Conservation (phyloP, 2,113 vertebrate genomes). For the Suricata suricatta region DNA sequence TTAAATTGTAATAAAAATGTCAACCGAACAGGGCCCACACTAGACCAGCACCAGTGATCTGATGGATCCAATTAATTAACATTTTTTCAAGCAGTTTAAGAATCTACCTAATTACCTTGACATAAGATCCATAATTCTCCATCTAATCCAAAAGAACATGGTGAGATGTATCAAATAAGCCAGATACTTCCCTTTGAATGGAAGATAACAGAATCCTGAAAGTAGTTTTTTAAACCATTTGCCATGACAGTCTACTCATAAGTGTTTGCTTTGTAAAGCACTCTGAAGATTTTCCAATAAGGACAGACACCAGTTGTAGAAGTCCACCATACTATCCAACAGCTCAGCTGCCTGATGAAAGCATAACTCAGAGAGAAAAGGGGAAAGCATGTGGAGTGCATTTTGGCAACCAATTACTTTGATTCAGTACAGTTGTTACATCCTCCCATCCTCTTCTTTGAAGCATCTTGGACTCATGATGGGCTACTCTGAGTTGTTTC, state of each 20-base stretch:
- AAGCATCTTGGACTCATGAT: not conserved
- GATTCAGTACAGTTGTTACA: not conserved
- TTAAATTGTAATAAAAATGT: constrained; percentile 3
- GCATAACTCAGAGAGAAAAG: not conserved
- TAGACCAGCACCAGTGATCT: not conserved
- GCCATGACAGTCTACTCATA: not conserved
- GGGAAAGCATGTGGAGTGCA: not conserved
- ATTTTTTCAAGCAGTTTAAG: not conserved
- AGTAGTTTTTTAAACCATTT: constrained; percentile 40
- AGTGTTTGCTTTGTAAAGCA: constrained; percentile 14
- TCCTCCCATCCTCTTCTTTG: not conserved
- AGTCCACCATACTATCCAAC: not conserved
- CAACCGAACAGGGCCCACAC: not conserved
- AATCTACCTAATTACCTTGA: not conserved
- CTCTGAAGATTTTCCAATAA: not conserved
- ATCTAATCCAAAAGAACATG: not conserved
- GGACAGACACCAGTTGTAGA: not conserved
- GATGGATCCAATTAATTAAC: not conserved
- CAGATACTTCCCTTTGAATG: not conserved
- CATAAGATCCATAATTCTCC: not conserved
- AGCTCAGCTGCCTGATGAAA: not conserved
- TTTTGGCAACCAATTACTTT: not conserved
- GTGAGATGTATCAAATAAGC: not conserved
- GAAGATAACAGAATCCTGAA: constrained; percentile 7
- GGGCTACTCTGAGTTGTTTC: not conserved